Conservation (phyloP, 2,888 invertebrate species). For the Torymus tubicola region DNA sequence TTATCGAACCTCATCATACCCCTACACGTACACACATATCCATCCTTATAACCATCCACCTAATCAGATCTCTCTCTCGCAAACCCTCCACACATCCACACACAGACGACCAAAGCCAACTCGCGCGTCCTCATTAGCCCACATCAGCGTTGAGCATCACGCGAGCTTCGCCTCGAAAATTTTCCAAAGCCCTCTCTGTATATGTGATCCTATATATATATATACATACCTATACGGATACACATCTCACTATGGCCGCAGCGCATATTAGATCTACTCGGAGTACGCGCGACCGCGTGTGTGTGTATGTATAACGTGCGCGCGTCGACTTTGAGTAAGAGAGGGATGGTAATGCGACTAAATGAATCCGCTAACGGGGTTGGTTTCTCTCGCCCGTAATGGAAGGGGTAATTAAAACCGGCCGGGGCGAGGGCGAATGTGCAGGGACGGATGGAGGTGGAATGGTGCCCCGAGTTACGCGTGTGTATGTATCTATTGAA, state of each 20-base stretch:
- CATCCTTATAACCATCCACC: no score
- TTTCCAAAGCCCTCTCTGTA: slow-evolving; percentile 15
- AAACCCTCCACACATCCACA: no score
- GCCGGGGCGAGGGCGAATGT: slow-evolving; percentile 60
- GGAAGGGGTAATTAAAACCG: slow-evolving; percentile 75
- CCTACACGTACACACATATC: no score
- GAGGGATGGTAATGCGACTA: slow-evolving; percentile 72
- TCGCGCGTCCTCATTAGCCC: slow-evolving; percentile 14
- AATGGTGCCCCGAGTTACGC: no score
- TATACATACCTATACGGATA: no score
- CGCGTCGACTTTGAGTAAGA: not conserved
- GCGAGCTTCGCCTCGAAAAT: not conserved
- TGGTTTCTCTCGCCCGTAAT: slow-evolving; percentile 67
- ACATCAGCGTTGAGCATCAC: not conserved
- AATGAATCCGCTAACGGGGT: slow-evolving; percentile 75
- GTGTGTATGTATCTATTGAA: no score
- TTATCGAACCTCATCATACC: no score
- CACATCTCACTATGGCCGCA: no score
- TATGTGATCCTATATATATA: no score
- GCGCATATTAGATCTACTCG: no score
- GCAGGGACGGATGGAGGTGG: not conserved
- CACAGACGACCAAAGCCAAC: no score
- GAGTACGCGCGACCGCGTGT: not conserved
- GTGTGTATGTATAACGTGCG: not conserved
- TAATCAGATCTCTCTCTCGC: no score